Base-by-base conservation (phyloP, 2,113 vertebrate genomes). In the Picathartes gymnocephalus region DNA sequence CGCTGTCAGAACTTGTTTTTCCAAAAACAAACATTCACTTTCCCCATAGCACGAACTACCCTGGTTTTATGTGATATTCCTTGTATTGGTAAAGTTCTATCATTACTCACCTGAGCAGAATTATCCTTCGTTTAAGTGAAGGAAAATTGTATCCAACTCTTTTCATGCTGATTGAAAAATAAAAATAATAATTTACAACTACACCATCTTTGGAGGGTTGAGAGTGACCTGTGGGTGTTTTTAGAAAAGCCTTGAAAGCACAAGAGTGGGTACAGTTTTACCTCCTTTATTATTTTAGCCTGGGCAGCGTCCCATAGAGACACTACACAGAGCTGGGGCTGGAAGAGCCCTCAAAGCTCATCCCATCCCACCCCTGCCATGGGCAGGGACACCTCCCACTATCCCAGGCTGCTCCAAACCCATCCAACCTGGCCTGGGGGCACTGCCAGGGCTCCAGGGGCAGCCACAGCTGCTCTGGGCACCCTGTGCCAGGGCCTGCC, bases 371-470 rank as follows among this genome's bases (percentile, higher is more conserved):
- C 5, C 21, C 13, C 15, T 61, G 42, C 66, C 57, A 13, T 19
- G 35, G 31, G 17, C 50, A 65, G 58, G 65, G 31, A 37, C 66
- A 42, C 11, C 19, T 74, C 1, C 28, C n/a, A 18, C 39, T 6
- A 0, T 0, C 39, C 61, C 53, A 66, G 28, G 13, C 0, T 73
- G 33, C 44, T 65, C 77, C 66, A 7, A 50, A 22, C 31, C 12
- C 27, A 0, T 65, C 66, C 86, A 88, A 0, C 33, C 60, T 66
- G 45, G 33, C 44, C 39, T n/a, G 13, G 77, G 77, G 77, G 0
- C 27, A 57, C 68, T 81, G 0, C 13, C 51, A 60, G 53, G 53
- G 53, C 39, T 66, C 20, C 60, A 65, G 86, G 33, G 10, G 11
- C 53, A 88, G 37, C 60, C 77, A 6, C 45, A 74, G 45, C 61